Evolutionary conservation across 1,140 invertebrate genomes (phyloP).

Genomic region (Holotrichia oblita): DNA sequence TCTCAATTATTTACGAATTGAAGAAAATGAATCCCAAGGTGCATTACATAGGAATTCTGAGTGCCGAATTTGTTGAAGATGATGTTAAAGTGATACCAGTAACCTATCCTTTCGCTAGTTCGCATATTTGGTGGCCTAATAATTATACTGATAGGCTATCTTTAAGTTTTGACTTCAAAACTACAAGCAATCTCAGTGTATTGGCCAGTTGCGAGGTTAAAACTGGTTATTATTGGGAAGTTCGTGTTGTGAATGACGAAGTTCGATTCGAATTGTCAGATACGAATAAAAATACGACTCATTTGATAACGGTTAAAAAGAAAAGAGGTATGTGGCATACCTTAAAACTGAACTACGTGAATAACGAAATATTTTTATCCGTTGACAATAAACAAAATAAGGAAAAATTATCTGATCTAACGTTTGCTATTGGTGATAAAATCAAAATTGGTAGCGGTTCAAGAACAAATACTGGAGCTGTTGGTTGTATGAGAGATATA

Average conservation of each 20-base stretch:
- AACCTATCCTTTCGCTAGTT: conserved; percentile 89
- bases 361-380: conserved; percentile 75
- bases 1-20: conserved; percentile 89
- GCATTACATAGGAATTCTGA: conserved; percentile 72
- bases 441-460: conserved; percentile 80
- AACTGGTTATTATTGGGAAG: conserved; percentile 84
- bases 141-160: conserved; percentile 75
- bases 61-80: conserved; percentile 83
- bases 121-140: conserved; percentile 86
- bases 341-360: conserved; percentile 79
- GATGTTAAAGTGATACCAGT: conserved; percentile 90
- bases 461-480: conserved; percentile 75
- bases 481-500: conserved; percentile 91
- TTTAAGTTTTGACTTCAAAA: conserved; percentile 89
- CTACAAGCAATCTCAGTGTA: conserved; percentile 82
- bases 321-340: conserved; percentile 82
- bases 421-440: conserved; percentile 66
- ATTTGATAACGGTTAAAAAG: conserved; percentile 79
- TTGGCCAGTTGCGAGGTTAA: conserved; percentile 84
- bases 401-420: conserved; percentile 60
- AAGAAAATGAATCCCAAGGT: conserved; percentile 84
- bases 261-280: conserved; percentile 82
- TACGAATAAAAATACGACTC: conserved; percentile 74
- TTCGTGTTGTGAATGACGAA: conserved; percentile 83
- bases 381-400: conserved; percentile 80